Base-by-base conservation (phyloP, 2,888 invertebrate genomes). In the Lycaena phlaeas region DNA sequence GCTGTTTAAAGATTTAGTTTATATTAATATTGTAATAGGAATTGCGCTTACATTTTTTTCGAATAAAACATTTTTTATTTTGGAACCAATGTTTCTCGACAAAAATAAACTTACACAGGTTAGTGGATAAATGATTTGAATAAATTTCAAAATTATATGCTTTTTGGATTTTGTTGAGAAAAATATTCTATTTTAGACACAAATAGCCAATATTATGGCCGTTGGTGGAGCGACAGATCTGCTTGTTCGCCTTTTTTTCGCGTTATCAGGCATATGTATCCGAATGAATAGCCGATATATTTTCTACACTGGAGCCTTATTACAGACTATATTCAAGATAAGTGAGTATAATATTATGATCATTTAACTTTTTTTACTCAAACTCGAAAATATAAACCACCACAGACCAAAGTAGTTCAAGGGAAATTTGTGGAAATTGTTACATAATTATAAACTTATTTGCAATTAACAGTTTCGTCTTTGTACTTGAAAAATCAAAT, bases 141-240 rank as follows among this genome's bases (percentile, higher is more conserved):
- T n/a, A n/a, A n/a, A 2, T 15, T 30, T 30, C 10, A n/a, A 15
- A 15, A 2, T n/a, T 2, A 14, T 3, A 14, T 11, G 2, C 10
- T 14, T 29, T 30, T 15, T 15, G 1, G 9, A 2, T 30, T n/a
- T n/a, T 14, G 9, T 29, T 30, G n/a, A n/a, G 29, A 14, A n/a
- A 3, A 14, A 29, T 29, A n/a, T 27, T 27, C 27, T 27, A 2
- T n/a, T n/a, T n/a, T n/a, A n/a, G n/a, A n/a, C n/a, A n/a, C n/a
- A n/a, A n/a, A n/a, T n/a, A n/a, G n/a, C 90, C 0, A 70, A 85
- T 34, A 84, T 88, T 39, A 85, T 90, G 53, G 87, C 88, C 0
- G 60, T 88, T 1, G 86, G 87, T 2, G 89, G 89, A 14, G 84
- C 85, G 0, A 86, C 87, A 1, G 91, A 91, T 54, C 84, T 90